Percentiles rank a stretch among this genome's conserved stretches.
Evolutionary conservation across 1,140 invertebrate species (phyloP).

Genomic region (Leptinotarsa lineolata): DNA sequence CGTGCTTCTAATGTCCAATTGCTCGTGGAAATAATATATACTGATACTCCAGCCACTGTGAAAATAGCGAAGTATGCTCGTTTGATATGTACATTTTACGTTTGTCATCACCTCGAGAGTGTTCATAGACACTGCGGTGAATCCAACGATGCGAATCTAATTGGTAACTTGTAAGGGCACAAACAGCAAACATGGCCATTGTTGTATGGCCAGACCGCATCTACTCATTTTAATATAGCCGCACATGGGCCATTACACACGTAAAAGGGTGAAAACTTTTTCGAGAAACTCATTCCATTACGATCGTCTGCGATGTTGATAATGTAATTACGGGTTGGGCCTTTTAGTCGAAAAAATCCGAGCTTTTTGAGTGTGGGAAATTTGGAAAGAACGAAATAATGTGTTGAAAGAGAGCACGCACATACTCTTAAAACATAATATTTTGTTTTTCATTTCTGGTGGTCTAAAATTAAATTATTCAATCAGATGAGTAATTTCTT

Average conservation of each 20-base stretch:
- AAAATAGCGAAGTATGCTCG: background rate
- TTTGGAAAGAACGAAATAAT: too few species aligned
- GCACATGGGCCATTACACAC: conserved; percentile 2
- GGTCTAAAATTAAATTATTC: too few species aligned
- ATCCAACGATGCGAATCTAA: conserved; percentile 1
- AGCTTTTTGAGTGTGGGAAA: background rate
- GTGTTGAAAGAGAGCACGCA: too few species aligned
- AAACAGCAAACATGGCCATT: conserved; percentile 1
- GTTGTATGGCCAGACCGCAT: background rate
- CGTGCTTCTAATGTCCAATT: too few species aligned
- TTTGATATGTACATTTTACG: background rate
- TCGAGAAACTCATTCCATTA: conserved; percentile 1
- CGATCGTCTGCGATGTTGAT: background rate
- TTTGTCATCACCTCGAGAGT: background rate
- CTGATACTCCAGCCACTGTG: too few species aligned
- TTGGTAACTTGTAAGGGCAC: background rate
- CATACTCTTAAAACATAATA: too few species aligned
- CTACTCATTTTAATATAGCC: background rate
- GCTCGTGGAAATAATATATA: too few species aligned
- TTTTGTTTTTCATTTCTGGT: too few species aligned
- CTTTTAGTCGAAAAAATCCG: background rate
- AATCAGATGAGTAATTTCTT: too few species aligned
- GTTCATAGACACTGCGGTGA: conserved; percentile 1
- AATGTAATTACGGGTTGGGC: background rate
- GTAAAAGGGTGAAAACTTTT: background rate